These are phyloP conservation scores for Orientallactaga bullata DNA, from an alignment of 2,113 vertebrate genomes.

Conservation along the genomic window DNA sequence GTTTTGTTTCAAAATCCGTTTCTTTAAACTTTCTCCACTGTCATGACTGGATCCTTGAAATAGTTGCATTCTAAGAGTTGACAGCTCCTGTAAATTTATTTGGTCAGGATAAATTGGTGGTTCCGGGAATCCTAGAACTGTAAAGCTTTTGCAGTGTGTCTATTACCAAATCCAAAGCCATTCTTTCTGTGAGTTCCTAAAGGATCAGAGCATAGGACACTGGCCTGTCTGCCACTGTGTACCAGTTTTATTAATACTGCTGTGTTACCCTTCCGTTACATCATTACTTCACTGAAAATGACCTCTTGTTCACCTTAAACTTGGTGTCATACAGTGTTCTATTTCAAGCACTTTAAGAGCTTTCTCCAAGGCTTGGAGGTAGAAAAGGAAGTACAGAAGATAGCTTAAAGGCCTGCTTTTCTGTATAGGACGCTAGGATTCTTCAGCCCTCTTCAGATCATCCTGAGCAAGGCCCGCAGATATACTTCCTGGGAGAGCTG, in stretches of 20 bases:
- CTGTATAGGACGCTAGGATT: background rate
- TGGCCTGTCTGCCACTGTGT: background rate
- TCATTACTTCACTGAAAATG: background rate
- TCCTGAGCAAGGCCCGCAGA: background rate
- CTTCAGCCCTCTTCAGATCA: background rate
- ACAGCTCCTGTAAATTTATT: background rate
- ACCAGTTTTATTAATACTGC: background rate
- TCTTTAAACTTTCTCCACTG: slow-evolving; percentile 47
- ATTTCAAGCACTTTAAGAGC: slow-evolving; percentile 28
- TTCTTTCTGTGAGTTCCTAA: background rate
- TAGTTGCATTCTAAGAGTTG: background rate
- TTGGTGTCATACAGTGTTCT: background rate
- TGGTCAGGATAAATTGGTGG: background rate
- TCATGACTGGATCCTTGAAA: background rate
- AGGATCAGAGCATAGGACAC: background rate
- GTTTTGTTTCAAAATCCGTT: background rate
- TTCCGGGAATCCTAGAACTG: background rate
- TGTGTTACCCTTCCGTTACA: background rate
- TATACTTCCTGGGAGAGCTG: background rate
- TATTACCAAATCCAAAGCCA: background rate
- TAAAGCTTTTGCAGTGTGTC: background rate
- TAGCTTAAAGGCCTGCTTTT: background rate
- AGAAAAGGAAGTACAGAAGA: background rate
- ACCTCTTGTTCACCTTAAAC: background rate
- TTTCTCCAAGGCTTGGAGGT: background rate